Evolutionary conservation across 2,113 vertebrate genomes (phyloP).

Genomic region (Crotalus tigris): DNA sequence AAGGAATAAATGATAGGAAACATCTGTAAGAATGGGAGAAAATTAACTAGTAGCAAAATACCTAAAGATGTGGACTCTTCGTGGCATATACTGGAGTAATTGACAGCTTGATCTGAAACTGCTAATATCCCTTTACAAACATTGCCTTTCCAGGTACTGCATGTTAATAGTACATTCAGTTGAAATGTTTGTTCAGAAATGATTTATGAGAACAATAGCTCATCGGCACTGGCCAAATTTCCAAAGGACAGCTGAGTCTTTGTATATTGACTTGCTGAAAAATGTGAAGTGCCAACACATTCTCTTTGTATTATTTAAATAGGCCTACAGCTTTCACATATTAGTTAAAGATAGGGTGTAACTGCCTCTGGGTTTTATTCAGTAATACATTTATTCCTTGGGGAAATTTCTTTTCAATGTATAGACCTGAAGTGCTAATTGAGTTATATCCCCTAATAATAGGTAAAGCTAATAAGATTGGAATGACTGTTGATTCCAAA

Average conservation of each 20-base stretch:
- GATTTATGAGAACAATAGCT: conserved; percentile 13
- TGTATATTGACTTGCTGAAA: conserved; percentile 43
- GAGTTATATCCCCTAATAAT: conserved; percentile 68
- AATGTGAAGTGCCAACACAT: conserved; percentile 39
- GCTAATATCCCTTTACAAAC: conserved; percentile 20
- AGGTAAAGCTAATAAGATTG: conserved; percentile 55
- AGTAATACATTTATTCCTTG: conserved; percentile 55
- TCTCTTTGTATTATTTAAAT: conserved; percentile 51
- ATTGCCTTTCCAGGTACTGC: neutral
- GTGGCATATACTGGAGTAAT: neutral
- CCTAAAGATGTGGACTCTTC: neutral
- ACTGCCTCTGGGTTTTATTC: conserved; percentile 52
- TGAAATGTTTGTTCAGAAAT: conserved; percentile 17
- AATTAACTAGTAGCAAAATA: neutral
- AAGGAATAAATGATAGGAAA: neutral
- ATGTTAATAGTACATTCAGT: neutral
- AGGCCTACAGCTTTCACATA: conserved; percentile 48
- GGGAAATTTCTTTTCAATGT: conserved; percentile 65
- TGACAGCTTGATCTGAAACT: conserved; percentile 6
- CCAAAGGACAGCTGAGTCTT: conserved; percentile 33
- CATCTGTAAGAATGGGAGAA: neutral
- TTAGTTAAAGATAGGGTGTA: conserved; percentile 49
- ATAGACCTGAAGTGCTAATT: conserved; percentile 64
- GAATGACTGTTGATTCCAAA: conserved; percentile 58
- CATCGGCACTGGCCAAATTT: conserved; percentile 13